These are phyloP conservation scores for Lypha dubia DNA, from an alignment of 2,888 invertebrate genomes.

Conservation along the genomic window DNA sequence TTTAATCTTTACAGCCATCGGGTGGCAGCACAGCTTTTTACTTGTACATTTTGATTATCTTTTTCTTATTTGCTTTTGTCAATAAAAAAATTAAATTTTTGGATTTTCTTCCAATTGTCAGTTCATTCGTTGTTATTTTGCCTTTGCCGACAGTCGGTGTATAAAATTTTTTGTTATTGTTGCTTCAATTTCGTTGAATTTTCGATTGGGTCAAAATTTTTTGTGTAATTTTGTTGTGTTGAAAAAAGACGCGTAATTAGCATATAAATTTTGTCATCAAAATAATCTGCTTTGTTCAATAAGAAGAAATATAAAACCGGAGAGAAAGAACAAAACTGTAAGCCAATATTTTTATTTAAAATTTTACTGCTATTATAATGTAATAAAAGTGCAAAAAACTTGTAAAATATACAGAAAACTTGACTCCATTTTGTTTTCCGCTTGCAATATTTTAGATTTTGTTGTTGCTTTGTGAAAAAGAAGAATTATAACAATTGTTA, in stretches of 20 bases:
- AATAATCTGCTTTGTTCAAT: constrained; percentile 52
- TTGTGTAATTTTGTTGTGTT: constrained; percentile 64
- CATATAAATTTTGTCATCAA: constrained; percentile 38
- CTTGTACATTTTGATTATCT: neutral
- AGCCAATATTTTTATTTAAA: constrained; percentile 12
- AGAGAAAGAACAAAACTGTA: constrained; percentile 47
- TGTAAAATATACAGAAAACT: neutral
- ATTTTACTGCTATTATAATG: neutral
- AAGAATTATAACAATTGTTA: neutral
- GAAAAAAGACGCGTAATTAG: constrained; percentile 10
- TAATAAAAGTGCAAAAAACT: constrained; percentile 25
- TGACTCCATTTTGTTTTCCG: constrained; percentile 70
- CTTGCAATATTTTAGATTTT: neutral
- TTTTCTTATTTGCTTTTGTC: constrained; percentile 5
- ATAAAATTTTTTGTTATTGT: constrained; percentile 54
- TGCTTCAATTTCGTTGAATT: constrained; percentile 57
- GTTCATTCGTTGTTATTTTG: constrained; percentile 64
- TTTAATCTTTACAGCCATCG: neutral
- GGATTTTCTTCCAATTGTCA: constrained; percentile 13
- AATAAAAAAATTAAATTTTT: constrained; percentile 2
- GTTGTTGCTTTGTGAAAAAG: constrained; percentile 1
- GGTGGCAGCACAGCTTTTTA: neutral
- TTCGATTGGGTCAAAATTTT: constrained; percentile 69
- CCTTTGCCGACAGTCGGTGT: constrained; percentile 51
- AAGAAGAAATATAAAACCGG: constrained; percentile 30